Evolutionary conservation across 2,888 invertebrate genomes (phyloP).

Genomic region (Limulus polyphemus): DNA sequence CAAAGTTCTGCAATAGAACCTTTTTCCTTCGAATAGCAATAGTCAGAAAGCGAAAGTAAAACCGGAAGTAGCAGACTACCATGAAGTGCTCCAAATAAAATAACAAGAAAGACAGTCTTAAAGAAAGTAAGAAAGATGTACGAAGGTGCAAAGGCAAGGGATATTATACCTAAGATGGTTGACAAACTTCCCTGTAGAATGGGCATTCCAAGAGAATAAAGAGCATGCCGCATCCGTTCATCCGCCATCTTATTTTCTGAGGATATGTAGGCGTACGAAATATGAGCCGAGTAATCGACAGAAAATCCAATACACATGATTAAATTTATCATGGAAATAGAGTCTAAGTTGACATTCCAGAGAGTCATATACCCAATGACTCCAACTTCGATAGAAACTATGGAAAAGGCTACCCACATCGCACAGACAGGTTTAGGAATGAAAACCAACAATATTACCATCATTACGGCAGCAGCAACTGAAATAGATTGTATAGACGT

Average conservation of each 20-base stretch:
- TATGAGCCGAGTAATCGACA: slow-evolving; percentile 89
- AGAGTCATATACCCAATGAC: slow-evolving; percentile 93
- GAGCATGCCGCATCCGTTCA: slow-evolving; percentile 66
- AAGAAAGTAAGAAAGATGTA: slow-evolving; percentile 93
- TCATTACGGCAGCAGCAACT: slow-evolving; percentile 82
- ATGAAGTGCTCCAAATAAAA: slow-evolving; percentile 86
- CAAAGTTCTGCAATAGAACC: background rate
- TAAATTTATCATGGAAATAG: slow-evolving; percentile 91
- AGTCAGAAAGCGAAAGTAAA: slow-evolving; percentile 32
- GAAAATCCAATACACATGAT: slow-evolving; percentile 96
- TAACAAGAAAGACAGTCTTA: slow-evolving; percentile 90
- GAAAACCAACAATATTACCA: slow-evolving; percentile 81
- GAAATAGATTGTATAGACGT: slow-evolving; percentile 79
- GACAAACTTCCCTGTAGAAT: slow-evolving; percentile 83
- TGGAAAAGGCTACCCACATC: slow-evolving; percentile 87
- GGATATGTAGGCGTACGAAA: slow-evolving; percentile 88
- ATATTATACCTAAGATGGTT: slow-evolving; percentile 76
- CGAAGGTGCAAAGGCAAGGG: slow-evolving; percentile 74
- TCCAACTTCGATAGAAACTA: slow-evolving; percentile 82
- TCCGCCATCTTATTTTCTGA: slow-evolving; percentile 63
- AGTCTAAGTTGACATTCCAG: slow-evolving; percentile 86
- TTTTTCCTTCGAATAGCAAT: slow-evolving; percentile 9
- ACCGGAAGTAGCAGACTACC: slow-evolving; percentile 72
- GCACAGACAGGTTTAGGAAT: slow-evolving; percentile 85
- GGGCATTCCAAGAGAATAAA: slow-evolving; percentile 77